Conservation (phyloP, 2,888 invertebrate species). For the Eilema caniola region DNA sequence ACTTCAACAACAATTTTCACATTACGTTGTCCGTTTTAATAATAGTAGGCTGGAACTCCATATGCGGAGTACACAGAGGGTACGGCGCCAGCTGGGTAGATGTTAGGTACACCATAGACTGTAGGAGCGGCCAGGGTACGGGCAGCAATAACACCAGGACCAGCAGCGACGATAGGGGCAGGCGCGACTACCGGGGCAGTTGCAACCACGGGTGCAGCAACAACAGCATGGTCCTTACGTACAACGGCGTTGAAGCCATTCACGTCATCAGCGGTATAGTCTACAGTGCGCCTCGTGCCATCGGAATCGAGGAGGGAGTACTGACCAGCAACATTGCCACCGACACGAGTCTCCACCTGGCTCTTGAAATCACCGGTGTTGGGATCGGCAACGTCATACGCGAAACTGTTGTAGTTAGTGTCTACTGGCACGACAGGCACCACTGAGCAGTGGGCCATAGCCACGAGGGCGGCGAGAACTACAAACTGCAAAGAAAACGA, state of each 20-base stretch:
- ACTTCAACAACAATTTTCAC: neutral
- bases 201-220: slow-evolving; percentile 56
- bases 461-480: slow-evolving; percentile 71
- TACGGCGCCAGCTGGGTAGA: slow-evolving; percentile 4
- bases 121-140: slow-evolving; percentile 45
- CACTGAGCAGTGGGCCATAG: slow-evolving; percentile 70
- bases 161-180: slow-evolving; percentile 49
- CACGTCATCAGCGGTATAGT: slow-evolving; percentile 84
- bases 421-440: slow-evolving; percentile 69
- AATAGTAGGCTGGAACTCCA: slow-evolving; percentile 8
- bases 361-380: slow-evolving; percentile 86
- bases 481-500: slow-evolving; percentile 65
- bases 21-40: slow-evolving; percentile 3
- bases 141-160: slow-evolving; percentile 42
- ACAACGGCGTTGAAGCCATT: slow-evolving; percentile 87
- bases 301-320: slow-evolving; percentile 85
- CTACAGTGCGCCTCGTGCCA: slow-evolving; percentile 84
- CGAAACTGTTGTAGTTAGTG: slow-evolving; percentile 77
- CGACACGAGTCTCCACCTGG: slow-evolving; percentile 82
- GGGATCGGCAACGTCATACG: slow-evolving; percentile 85
- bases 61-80: slow-evolving; percentile 11
- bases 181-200: slow-evolving; percentile 51
- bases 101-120: slow-evolving; percentile 16
- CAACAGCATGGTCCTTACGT: slow-evolving; percentile 78
- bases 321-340: slow-evolving; percentile 82